Conservation (phyloP, 1,140 invertebrate genomes). For the Cyclina sinensis region DNA sequence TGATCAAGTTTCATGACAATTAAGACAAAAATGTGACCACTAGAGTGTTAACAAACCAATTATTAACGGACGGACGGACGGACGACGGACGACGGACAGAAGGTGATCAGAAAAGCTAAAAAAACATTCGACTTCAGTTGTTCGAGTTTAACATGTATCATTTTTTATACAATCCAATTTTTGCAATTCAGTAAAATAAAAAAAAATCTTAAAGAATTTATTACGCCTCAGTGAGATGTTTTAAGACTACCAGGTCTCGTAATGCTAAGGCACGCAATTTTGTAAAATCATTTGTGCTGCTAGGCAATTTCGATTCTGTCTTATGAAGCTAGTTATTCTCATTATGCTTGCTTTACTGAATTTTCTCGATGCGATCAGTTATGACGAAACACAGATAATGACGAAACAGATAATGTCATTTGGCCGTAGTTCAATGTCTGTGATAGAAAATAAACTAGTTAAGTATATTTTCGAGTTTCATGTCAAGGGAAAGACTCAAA, state of each 20-base stretch:
- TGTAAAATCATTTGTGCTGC: conserved; percentile 1
- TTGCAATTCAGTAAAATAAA: too few species aligned
- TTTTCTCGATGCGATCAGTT: conserved; percentile 26
- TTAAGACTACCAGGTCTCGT: neutral
- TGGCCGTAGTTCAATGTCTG: neutral
- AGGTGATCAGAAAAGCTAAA: too few species aligned
- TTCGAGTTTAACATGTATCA: too few species aligned
- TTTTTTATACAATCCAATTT: too few species aligned
- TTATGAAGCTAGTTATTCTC: neutral
- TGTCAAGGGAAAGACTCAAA: neutral
- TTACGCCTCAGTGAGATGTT: neutral
- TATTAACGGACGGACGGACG: too few species aligned
- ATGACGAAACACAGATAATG: conserved; percentile 15
- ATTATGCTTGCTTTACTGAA: neutral
- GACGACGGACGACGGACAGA: too few species aligned
- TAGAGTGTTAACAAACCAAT: too few species aligned
- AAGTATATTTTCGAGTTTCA: conserved; percentile 3
- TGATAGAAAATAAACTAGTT: neutral
- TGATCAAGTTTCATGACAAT: too few species aligned
- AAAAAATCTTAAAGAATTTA: too few species aligned
- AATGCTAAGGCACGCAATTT: conserved; percentile 11
- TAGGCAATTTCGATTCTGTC: neutral
- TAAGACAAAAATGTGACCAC: too few species aligned
- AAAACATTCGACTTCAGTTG: too few species aligned
- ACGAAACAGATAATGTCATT: conserved; percentile 26